These are phyloP conservation scores for Cyaniris semiargus DNA, from an alignment of 2,888 invertebrate species.

Conservation along the genomic window DNA sequence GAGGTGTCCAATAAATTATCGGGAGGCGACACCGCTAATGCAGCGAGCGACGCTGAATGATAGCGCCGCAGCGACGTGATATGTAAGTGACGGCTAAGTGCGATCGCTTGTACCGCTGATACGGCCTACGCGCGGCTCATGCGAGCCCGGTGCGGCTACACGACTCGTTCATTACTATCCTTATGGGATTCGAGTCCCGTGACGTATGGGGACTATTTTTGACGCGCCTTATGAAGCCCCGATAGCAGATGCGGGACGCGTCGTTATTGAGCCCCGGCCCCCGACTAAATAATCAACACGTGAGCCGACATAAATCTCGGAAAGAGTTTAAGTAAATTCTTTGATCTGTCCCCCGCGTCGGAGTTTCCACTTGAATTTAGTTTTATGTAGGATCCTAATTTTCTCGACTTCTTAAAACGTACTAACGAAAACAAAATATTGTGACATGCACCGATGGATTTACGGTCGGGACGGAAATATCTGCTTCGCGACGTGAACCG, in stretches of 20 bases:
- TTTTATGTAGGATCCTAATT: slow-evolving; percentile 2
- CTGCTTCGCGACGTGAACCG: not conserved
- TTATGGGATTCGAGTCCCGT: slow-evolving; percentile 44
- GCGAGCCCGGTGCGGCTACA: slow-evolving; percentile 54
- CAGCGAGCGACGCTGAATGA: slow-evolving; percentile 75
- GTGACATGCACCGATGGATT: slow-evolving; percentile 17
- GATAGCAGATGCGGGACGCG: slow-evolving; percentile 27
- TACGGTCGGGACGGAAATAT: slow-evolving; percentile 17
- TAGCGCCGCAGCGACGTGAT: slow-evolving; percentile 68
- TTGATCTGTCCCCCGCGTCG: slow-evolving; percentile 15
- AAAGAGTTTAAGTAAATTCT: slow-evolving; percentile 24
- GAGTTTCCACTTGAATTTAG: slow-evolving; percentile 22
- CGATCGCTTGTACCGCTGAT: slow-evolving; percentile 77
- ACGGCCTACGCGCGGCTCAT: slow-evolving; percentile 59
- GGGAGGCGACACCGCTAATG: slow-evolving; percentile 73
- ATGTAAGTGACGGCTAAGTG: slow-evolving; percentile 75
- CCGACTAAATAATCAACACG: slow-evolving; percentile 23
- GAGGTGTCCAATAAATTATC: slow-evolving; percentile 72
- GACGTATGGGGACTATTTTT: slow-evolving; percentile 41
- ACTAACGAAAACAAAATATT: slow-evolving; percentile 21
- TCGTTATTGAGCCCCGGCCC: slow-evolving; percentile 12
- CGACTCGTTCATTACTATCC: slow-evolving; percentile 55
- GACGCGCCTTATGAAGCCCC: slow-evolving; percentile 40
- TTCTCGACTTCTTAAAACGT: slow-evolving; percentile 20
- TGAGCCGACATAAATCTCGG: slow-evolving; percentile 26